These are phyloP conservation scores for Eleginops maclovinus DNA, from an alignment of 2,113 vertebrate species.

Conservation along the genomic window DNA sequence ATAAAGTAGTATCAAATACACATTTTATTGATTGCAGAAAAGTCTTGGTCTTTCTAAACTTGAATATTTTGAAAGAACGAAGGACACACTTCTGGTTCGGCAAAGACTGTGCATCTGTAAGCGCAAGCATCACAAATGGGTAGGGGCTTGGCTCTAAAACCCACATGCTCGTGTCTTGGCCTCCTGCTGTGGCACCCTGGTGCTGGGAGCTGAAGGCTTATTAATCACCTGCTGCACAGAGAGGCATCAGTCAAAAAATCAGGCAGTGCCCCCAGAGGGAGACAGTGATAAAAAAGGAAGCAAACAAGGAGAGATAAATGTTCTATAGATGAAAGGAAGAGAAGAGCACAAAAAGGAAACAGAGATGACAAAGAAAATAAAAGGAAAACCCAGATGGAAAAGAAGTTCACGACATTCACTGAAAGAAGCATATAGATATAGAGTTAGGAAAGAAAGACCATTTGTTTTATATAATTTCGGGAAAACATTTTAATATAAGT, in stretches of 20 bases:
- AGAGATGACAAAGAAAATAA: neutral
- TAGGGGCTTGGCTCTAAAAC: neutral
- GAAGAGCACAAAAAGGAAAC: neutral
- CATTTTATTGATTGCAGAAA: neutral
- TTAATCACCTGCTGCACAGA: slow-evolving; percentile 64
- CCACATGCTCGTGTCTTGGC: slow-evolving; percentile 60
- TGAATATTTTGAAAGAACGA: neutral
- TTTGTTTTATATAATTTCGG: neutral
- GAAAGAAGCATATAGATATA: neutral
- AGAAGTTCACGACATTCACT: neutral
- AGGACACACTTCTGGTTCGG: slow-evolving; percentile 4
- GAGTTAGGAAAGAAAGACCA: neutral
- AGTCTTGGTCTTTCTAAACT: neutral
- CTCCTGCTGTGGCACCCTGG: slow-evolving; percentile 51
- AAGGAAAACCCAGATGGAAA: neutral
- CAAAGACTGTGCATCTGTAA: slow-evolving; percentile 11
- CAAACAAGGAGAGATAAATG: neutral
- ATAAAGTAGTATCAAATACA: no score
- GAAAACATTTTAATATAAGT: neutral
- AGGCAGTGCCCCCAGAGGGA: slow-evolving; percentile 30
- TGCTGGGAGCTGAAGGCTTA: slow-evolving; percentile 45
- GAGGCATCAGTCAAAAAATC: slow-evolving; percentile 48
- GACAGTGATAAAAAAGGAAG: slow-evolving; percentile 13
- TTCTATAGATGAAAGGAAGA: neutral
- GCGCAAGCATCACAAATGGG: neutral